Evolutionary conservation across 2,888 invertebrate species (phyloP), one percentile per base, ranked within the genome.

Genomic region (Lasioglossum oenotherae): DNA sequence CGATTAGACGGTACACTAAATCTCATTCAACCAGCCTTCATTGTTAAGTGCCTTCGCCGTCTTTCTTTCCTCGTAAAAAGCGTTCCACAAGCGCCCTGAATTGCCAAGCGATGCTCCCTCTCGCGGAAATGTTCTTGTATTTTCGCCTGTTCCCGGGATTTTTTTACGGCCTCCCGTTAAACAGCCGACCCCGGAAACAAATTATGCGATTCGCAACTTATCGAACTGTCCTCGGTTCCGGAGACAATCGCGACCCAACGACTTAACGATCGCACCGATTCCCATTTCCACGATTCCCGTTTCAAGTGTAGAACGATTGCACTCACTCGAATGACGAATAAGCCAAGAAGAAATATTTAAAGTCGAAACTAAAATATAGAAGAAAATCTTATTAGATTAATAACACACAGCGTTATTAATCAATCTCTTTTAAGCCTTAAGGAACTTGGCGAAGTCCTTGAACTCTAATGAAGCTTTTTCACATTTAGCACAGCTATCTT

Each of bases 1-100:
- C 91, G 92, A 92, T 92, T 92, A 92, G 88, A 84, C 85, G 86
- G 84, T 78, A 86, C 87, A 86, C 89, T 92, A 88, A 90, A 91
- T 92, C 90, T 90, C 90, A 90, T 91, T 92, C 86, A 90, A 89
- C 81, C 81, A 79, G 79, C 82, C 90, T 77, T 86, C 86, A 90
- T 92, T 92, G 92, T 91, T 88, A 87, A 91, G 81, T 83, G 81
- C 86, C 85, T 81, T 80, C 74, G 71, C 76, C 82, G 78, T 81
- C 87, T 80, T 83, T 80, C 79, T 83, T 84, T 78, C 84, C 67
- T 73, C 80, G 77, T 85, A 84, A 85, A 84, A 88, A 78, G 31
- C 64, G 41, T 60, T 73, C 64, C 82, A 49, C 46, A 75, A 64
- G 35, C 78, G 72, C 74, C 73, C 83, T 84, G 80, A 84, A 91